Conservation (phyloP, 92 coral and sea anemone genomes). For the Scolanthus callimorphus region DNA sequence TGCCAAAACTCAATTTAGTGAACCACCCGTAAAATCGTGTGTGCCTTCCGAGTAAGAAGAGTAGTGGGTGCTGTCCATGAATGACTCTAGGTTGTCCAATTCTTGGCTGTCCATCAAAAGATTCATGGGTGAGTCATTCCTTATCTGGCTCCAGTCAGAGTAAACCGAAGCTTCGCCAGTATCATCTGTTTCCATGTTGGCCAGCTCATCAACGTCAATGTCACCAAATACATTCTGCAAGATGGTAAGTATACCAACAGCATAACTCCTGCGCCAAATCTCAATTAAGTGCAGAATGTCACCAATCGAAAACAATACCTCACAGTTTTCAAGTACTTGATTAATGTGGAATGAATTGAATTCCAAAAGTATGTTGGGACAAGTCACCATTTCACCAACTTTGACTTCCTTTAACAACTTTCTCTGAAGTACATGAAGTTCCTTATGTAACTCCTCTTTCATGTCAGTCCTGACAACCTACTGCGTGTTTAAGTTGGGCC, state of each 20-base stretch:
- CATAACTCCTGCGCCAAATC: conserved; percentile 41
- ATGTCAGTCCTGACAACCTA: background rate
- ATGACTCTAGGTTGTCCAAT: conserved; percentile 19
- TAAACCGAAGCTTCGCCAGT: conserved; percentile 10
- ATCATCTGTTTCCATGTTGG: background rate
- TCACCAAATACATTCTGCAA: background rate
- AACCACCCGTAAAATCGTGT: background rate
- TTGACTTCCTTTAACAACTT: background rate
- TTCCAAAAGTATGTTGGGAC: conserved; percentile 46
- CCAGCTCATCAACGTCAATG: conserved; percentile 5
- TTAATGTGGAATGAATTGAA: conserved; percentile 58
- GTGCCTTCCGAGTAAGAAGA: conserved; percentile 4
- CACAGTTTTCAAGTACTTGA: conserved; percentile 35
- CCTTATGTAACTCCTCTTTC: background rate
- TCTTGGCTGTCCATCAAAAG: conserved; percentile 45
- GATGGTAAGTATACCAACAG: background rate
- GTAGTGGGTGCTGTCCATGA: conserved; percentile 3
- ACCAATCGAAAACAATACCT: conserved; percentile 31
- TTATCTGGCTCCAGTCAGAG: conserved; percentile 45
- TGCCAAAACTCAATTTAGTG: too few species aligned
- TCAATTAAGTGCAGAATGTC: conserved; percentile 41
- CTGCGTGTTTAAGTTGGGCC: background rate
- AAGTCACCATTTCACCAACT: conserved; percentile 38
- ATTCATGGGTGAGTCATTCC: conserved; percentile 47
- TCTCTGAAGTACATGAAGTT: conserved; percentile 4